A percentile compares a stretch with the other conserved stretches of the same genome.
Evolutionary conservation across 2,888 invertebrate species (phyloP).

Genomic region (Stenodera caucasica): DNA sequence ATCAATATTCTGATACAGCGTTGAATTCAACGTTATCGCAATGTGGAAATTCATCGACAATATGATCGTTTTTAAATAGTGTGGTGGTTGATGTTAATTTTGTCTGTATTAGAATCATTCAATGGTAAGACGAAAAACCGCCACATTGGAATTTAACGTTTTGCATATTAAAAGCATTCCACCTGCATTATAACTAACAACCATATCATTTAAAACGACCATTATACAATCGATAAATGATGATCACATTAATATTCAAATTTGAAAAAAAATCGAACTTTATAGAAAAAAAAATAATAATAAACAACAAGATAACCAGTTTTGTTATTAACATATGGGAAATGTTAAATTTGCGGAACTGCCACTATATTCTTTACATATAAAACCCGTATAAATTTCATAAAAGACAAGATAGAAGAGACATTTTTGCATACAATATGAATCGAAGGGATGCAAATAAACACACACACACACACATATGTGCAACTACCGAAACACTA

Average conservation of each 20-base stretch:
- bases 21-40: too few relatives aligned
- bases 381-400: background rate
- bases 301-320: background rate
- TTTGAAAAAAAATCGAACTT: background rate
- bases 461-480: constrained; percentile 30
- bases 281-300: background rate
- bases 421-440: constrained; percentile 7
- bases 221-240: background rate
- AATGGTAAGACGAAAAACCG: constrained; percentile 16
- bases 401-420: background rate
- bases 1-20: too few relatives aligned
- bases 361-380: background rate
- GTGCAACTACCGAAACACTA: constrained; percentile 44
- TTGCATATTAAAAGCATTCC: constrained; percentile 27
- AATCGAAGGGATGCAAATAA: constrained; percentile 40
- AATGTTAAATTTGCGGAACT: constrained; percentile 8
- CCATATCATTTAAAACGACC: background rate
- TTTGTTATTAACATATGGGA: background rate
- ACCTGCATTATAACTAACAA: constrained; percentile 23
- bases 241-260: constrained; percentile 3
- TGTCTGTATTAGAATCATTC: too few relatives aligned
- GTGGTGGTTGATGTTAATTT: too few relatives aligned
- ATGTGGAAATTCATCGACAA: too few relatives aligned
- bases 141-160: constrained; percentile 23
- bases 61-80: too few relatives aligned